Base-by-base conservation (phyloP, 92 coral and sea anemone genomes). In the Montipora capitata region DNA sequence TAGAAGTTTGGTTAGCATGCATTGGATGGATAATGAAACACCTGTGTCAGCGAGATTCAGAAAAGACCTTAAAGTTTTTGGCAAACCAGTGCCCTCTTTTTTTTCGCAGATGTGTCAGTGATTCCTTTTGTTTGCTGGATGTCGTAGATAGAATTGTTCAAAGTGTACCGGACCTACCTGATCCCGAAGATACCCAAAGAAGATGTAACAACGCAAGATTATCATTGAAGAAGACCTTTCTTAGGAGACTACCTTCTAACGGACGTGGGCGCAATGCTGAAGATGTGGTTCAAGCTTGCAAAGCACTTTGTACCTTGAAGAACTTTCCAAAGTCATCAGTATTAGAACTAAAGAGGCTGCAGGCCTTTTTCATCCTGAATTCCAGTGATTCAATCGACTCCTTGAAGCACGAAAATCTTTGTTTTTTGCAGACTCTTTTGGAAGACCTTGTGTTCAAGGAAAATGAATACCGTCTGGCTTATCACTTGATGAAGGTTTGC, bases 1-100 rank as follows among this genome's bases (percentile, higher is more conserved):
- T 96, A 0, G 87, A 96, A 54, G 96, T 94, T 54, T 96, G 99
- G 99, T 66, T 94, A 7, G 89, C 90, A 2, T 94, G 96, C 70
- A 90, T 96, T 18, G 85, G 89, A 13, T 96, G 99, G 99, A 94
- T 96, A 56, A 90, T 84, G 59, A 90, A 81, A 63, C 75, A 92
- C 76, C 11, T 3, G 0, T 96, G 97, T 72, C 16, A 51, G 0
- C 90, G 97, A 2, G 97, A 94, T 57, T 87, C 95, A 4, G 93
- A 92, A 0, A 66, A 75, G 59, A 89, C 97, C 0, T 13, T 94
- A 79, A 81, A 90, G 65, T 96, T 90, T 68, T 56, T 96, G 1
- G 82, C 91, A 3, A 69, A 79, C 14, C 69, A 54, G 18, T 91
- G 92, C 10, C 99, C 99, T 0, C 79, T 91, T 0, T 94, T 96